Base-by-base conservation (phyloP, 2,113 vertebrate species). In the Phodopus roborovskii region DNA sequence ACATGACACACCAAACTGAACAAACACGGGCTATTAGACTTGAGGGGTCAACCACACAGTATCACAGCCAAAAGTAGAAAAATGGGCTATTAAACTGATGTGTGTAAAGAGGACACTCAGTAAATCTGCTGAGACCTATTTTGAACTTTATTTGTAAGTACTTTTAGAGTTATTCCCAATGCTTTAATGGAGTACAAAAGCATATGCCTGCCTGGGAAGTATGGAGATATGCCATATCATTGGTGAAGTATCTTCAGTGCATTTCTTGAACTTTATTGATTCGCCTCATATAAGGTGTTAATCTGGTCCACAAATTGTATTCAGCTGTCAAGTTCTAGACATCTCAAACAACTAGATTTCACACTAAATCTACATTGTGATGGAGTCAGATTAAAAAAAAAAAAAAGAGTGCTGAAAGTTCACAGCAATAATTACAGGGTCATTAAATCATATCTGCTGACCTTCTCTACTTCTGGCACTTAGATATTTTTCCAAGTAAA, bases 241-340 rank as follows among this genome's bases (percentile, higher is more conserved):
- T 90, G 77, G 92, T 96, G 85, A 62, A 82, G 22, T 45, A 82
- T 79, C 95, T 56, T 85, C 88, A 86, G 42, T 95, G 90, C 62
- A 85, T 93, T 95, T 94, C 92, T 94, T 94, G 77, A 97, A 97
- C 48, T 96, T 83, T 95, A 94, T 97, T 95, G 95, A 97, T 96
- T 96, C 81, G 24, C 75, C 22, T 95, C 73, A 73, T 94, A 89
- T 90, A 89, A 92, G 73, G n/a, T 90, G 88, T 96, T 94, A 95
- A 2, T 95, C n/a, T 85, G 77, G 68, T 64, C 56, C 58, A 92
- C 62, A 91, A 87, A 96, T 94, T 95, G 68, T 88, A 96, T 90
- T 92, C 86, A 84, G 11, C 64, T 97, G 75, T 97, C 91, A 97
- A 93, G 78, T 77, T 89, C 42, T 58, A 96, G 90, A 68, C 90